Percentiles rank a stretch among this genome's conserved stretches.
Evolutionary conservation across 2,113 vertebrate genomes (phyloP).

Genomic region (Cinclus mexicanus): DNA sequence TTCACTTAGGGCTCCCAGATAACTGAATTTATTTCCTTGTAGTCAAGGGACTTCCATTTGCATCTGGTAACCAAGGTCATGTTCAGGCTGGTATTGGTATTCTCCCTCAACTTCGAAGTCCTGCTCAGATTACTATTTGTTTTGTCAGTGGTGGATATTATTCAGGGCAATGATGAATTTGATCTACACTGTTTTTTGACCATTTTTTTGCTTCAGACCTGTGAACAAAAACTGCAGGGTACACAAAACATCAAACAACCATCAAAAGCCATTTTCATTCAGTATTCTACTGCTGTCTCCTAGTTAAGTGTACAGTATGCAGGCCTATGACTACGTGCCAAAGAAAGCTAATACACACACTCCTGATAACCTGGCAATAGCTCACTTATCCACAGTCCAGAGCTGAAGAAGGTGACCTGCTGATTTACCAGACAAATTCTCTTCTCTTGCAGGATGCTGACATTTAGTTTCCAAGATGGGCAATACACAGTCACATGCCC

Average conservation of each 20-base stretch:
- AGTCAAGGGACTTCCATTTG: not conserved
- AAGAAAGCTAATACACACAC: not conserved
- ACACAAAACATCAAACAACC: not conserved
- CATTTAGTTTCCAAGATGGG: not conserved
- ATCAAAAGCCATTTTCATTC: not conserved
- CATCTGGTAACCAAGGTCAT: not conserved
- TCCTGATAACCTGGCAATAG: not conserved
- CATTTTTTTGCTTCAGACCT: not conserved
- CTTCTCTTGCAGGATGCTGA: not conserved
- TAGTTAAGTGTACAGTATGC: fast-evolving
- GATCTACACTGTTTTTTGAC: not conserved
- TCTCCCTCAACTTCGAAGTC: not conserved
- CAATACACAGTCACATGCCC: not conserved
- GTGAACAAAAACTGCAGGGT: not conserved
- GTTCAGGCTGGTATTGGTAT: not conserved
- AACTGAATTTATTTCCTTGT: not conserved
- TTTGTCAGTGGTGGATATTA: not conserved
- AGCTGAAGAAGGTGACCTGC: not conserved
- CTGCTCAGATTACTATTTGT: not conserved
- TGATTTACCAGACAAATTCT: not conserved
- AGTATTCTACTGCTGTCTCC: not conserved
- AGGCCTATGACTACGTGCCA: not conserved
- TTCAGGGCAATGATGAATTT: not conserved
- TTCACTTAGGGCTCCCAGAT: not conserved
- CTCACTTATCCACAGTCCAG: not conserved